Conservation (phyloP, 1,140 invertebrate species). For the Drosophila erecta region DNA sequence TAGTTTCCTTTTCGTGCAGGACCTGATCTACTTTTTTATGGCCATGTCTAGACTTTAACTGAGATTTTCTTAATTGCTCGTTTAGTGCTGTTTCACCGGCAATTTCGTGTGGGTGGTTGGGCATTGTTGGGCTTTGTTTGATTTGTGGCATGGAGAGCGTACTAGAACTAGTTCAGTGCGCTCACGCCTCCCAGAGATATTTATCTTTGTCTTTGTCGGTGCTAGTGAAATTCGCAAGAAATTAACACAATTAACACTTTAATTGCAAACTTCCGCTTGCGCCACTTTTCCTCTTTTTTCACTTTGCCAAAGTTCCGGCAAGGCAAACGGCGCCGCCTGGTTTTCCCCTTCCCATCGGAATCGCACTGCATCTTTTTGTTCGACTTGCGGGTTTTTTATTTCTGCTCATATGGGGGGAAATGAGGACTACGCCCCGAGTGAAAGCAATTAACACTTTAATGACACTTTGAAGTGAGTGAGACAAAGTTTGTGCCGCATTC, state of each 20-base stretch:
- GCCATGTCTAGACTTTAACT: slow-evolving; percentile 60
- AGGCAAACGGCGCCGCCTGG: slow-evolving; percentile 32
- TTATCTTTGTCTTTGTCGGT: slow-evolving; percentile 24
- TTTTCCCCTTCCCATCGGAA: slow-evolving; percentile 20
- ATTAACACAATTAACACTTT: slow-evolving; percentile 83
- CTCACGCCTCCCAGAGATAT: not conserved
- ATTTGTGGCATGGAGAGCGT: slow-evolving; percentile 28
- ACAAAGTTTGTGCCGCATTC: slow-evolving; percentile 52
- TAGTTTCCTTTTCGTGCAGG: slow-evolving; percentile 46
- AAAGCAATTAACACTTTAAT: slow-evolving; percentile 82
- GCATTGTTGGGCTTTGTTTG: slow-evolving; percentile 26
- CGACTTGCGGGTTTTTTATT: slow-evolving; percentile 33
- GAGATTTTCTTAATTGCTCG: slow-evolving; percentile 64
- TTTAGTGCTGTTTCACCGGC: slow-evolving; percentile 49
- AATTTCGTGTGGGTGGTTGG: slow-evolving; percentile 40
- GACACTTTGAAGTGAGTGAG: slow-evolving; percentile 75
- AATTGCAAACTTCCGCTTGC: slow-evolving; percentile 78
- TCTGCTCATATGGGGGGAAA: slow-evolving; percentile 16
- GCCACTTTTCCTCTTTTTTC: slow-evolving; percentile 49
- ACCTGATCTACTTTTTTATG: slow-evolving; percentile 54
- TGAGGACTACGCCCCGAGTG: slow-evolving; percentile 44
- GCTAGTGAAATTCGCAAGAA: slow-evolving; percentile 70
- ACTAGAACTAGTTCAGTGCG: slow-evolving; percentile 28
- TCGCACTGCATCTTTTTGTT: slow-evolving; percentile 55
- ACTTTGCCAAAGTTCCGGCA: slow-evolving; percentile 66